A percentile compares a stretch with the other conserved stretches of the same genome.
Conservation (phyloP, 1,140 invertebrate species). For the Bombus superbus region DNA sequence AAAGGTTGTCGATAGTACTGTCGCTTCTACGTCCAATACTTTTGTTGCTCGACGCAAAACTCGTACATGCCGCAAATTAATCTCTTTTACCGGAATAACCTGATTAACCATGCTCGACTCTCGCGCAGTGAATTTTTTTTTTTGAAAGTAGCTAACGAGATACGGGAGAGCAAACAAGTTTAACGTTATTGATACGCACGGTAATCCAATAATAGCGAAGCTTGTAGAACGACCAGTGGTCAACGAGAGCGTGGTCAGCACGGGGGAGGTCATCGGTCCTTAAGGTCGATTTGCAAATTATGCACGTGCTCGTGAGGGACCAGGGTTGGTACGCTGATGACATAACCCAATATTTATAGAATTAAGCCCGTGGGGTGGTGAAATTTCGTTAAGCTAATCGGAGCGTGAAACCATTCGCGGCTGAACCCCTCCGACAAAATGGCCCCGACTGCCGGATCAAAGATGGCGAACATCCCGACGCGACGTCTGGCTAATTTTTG, state of each 20-base stretch:
- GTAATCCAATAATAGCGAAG: background rate
- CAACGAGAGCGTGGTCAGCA: background rate
- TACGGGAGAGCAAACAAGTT: background rate
- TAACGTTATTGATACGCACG: background rate
- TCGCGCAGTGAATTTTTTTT: too few relatives aligned
- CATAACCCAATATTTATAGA: conserved; percentile 81
- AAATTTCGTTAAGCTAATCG: conserved; percentile 78
- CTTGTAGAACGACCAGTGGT: background rate
- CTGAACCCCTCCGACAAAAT: conserved; percentile 71
- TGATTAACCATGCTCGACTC: background rate
- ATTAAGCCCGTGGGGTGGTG: conserved; percentile 74
- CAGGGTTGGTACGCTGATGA: conserved; percentile 51
- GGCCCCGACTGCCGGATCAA: conserved; percentile 59
- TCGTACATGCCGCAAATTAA: background rate
- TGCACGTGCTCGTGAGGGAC: conserved; percentile 33
- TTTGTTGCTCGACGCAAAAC: background rate
- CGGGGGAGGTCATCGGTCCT: background rate
- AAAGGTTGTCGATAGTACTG: background rate
- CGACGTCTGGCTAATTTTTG: conserved; percentile 70
- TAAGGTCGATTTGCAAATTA: conserved; percentile 58
- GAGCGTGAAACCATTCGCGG: conserved; percentile 76
- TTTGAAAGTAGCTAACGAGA: background rate
- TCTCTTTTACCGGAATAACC: background rate
- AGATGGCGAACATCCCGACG: conserved; percentile 69
- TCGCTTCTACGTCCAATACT: too few relatives aligned